Conservation (phyloP, 2,888 invertebrate species). For the Digitonthophagus gazella region DNA sequence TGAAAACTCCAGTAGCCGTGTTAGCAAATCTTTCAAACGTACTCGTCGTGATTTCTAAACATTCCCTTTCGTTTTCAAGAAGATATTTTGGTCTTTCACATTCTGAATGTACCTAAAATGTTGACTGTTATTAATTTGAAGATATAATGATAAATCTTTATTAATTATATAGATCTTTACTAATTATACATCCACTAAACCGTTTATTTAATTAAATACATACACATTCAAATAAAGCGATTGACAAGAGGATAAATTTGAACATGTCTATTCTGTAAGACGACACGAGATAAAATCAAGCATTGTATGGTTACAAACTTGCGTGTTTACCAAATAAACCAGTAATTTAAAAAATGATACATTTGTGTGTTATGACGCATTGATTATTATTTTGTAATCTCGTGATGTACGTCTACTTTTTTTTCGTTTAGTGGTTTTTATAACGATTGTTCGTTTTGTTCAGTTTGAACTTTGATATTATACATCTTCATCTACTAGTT, state of each 20-base stretch:
- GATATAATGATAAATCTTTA: not conserved
- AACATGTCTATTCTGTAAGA: not conserved
- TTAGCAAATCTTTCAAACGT: conserved; percentile 26
- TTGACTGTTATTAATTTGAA: conserved; percentile 8
- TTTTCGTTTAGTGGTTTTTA: not conserved
- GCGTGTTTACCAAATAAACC: not conserved
- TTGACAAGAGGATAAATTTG: not conserved
- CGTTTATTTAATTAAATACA: not conserved
- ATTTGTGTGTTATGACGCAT: not conserved
- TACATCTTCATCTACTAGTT: too few species aligned
- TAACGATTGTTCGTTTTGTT: not conserved
- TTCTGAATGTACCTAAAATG: not conserved
- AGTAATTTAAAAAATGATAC: conserved; percentile 13
- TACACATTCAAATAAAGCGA: conserved; percentile 1
- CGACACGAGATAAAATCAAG: not conserved
- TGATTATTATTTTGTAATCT: not conserved
- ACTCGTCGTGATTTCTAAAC: conserved; percentile 18
- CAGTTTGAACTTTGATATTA: too few species aligned
- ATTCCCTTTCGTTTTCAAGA: conserved; percentile 23
- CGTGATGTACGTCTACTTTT: not conserved
- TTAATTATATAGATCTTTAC: not conserved
- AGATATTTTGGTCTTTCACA: conserved; percentile 23
- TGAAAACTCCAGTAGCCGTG: conserved; percentile 20
- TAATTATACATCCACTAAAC: too few species aligned
- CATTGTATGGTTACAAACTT: not conserved